Evolutionary conservation across 2,797 vertebrate species (phyloP).

Genomic region (Parambassis ranga): DNA sequence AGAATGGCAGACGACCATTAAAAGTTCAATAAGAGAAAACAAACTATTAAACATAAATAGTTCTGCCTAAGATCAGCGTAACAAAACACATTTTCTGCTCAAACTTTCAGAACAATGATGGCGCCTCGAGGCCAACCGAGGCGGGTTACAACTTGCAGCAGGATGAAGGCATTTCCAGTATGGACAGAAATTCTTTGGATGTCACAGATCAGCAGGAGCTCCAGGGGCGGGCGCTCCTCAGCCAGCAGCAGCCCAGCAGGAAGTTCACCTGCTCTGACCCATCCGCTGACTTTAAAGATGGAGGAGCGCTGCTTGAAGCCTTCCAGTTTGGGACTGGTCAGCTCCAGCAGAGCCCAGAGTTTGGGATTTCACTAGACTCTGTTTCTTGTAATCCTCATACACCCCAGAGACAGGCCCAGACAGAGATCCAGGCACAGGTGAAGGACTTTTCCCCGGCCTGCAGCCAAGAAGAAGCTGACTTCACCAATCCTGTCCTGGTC

Average conservation of each 20-base stretch:
- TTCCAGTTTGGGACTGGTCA: constrained; percentile 9
- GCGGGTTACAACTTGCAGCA: constrained; percentile 49
- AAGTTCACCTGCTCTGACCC: constrained; percentile 21
- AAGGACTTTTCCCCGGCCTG: background rate
- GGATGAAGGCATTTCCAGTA: constrained; percentile 14
- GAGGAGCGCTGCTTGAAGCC: constrained; percentile 1
- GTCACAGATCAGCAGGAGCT: constrained; percentile 3
- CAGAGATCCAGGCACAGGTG: background rate
- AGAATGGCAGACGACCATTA: too few species aligned
- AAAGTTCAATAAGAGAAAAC: too few species aligned
- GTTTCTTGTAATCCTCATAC: background rate
- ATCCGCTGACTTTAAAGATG: background rate
- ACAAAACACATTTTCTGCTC: too few species aligned
- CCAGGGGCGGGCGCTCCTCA: constrained; percentile 18
- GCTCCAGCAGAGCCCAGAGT: background rate
- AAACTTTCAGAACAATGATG: constrained; percentile 16
- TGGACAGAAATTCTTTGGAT: constrained; percentile 50
- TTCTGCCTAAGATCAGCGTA: too few species aligned
- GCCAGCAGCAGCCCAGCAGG: constrained; percentile 14
- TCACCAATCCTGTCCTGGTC: background rate
- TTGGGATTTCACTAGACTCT: background rate
- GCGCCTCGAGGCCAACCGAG: background rate
- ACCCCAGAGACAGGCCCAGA: background rate
- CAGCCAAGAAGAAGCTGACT: background rate
- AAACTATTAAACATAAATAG: too few species aligned